These are phyloP conservation scores for Solenodon paradoxus DNA, from an alignment of 2,113 vertebrate genomes.

Conservation along the genomic window DNA sequence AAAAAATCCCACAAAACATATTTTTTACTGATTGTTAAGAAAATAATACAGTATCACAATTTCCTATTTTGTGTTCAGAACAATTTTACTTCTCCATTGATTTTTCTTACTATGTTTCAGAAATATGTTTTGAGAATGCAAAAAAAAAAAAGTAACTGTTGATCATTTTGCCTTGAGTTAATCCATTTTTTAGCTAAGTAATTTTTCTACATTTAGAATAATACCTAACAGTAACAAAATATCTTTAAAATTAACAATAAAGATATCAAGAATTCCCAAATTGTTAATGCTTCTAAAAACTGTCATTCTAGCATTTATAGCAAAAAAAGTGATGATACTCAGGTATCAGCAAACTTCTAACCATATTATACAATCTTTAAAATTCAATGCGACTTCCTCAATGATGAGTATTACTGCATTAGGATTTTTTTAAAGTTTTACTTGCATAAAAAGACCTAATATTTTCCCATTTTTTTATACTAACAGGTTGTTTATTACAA, in stretches of 20 bases:
- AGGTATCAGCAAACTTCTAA: neutral
- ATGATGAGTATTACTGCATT: neutral
- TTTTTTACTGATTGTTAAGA: slow-evolving; percentile 50
- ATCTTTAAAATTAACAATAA: neutral
- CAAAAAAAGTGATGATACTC: neutral
- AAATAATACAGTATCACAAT: neutral
- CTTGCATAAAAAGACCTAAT: neutral
- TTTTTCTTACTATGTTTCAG: neutral
- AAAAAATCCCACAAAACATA: slow-evolving; percentile 55
- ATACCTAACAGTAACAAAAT: neutral
- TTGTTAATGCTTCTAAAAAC: neutral
- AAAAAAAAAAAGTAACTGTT: neutral
- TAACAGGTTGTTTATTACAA: neutral
- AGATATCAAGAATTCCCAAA: neutral
- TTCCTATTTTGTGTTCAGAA: neutral
- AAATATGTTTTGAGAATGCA: neutral
- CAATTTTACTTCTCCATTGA: neutral
- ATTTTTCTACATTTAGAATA: neutral
- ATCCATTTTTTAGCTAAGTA: neutral
- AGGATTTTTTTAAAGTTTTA: neutral
- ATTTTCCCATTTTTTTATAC: neutral
- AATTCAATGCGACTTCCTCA: neutral
- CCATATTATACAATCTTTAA: neutral
- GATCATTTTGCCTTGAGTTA: neutral
- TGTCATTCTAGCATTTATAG: neutral